phyloP scores from a whole-genome alignment of 2,113 vertebrate genomes.

The Herpailurus yagouaroundi region DNA sequence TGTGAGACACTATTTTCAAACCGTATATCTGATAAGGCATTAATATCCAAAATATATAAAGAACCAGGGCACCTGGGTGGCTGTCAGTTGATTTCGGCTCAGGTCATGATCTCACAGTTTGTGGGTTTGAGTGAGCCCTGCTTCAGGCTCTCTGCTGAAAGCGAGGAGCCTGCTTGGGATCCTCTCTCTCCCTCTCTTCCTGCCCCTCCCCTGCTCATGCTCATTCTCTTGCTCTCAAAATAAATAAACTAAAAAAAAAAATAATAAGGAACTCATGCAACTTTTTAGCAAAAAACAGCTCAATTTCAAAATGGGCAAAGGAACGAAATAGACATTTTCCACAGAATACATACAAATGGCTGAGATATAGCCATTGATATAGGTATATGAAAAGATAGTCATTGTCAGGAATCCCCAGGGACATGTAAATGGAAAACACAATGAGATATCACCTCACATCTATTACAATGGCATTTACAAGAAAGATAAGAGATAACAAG shows the following conservation, averaged over 20 bases:
- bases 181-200: no score
- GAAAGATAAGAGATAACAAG: neutral
- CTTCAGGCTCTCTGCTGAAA: no score
- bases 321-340: neutral
- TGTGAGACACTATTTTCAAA: neutral
- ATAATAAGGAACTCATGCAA: neutral
- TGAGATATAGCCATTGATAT: neutral
- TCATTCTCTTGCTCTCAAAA: no score
- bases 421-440: neutral
- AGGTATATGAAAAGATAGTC: neutral
- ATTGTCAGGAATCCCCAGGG: neutral
- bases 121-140: no score
- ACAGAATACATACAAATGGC: neutral
- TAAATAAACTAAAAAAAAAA: no score
- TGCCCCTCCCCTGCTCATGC: no score
- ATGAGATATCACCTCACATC: neutral
- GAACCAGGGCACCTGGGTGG: no score
- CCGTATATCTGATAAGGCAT: neutral
- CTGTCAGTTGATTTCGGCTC: no score
- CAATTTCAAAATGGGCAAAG: neutral
- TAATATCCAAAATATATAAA: neutral
- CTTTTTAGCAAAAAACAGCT: neutral
- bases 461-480: neutral
- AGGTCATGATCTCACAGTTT: no score
- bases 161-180: no score